These are phyloP conservation scores for Hypomecis punctinalis DNA, from an alignment of 2,888 invertebrate species.

Conservation along the genomic window DNA sequence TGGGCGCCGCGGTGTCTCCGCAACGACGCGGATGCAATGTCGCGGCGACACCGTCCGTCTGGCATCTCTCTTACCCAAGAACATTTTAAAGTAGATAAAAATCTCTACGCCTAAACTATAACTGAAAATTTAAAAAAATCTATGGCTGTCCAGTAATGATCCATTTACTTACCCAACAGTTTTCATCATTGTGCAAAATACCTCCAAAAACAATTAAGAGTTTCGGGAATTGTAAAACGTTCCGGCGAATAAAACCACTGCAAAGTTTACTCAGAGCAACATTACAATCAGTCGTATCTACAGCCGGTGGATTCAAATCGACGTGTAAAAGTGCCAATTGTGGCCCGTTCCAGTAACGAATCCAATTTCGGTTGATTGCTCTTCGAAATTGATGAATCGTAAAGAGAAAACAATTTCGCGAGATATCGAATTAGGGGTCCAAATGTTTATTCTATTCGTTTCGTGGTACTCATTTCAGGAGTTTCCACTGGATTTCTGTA, in stretches of 20 bases:
- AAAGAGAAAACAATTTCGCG: constrained; percentile 61
- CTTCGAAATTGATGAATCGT: constrained; percentile 61
- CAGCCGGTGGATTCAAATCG: constrained; percentile 55
- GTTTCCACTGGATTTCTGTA: constrained; percentile 22
- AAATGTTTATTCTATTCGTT: constrained; percentile 36
- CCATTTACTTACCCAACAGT: no score
- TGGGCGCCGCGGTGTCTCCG: no score
- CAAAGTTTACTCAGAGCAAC: constrained; percentile 44
- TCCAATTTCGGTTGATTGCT: constrained; percentile 63
- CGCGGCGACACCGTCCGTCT: no score
- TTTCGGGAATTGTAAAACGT: constrained; percentile 31
- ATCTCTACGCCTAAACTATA: no score
- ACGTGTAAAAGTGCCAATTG: constrained; percentile 64
- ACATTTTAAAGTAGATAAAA: no score
- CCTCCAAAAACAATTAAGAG: constrained; percentile 28
- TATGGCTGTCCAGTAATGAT: no score
- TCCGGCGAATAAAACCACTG: constrained; percentile 39
- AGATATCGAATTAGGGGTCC: constrained; percentile 55
- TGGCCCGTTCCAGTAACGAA: constrained; percentile 61
- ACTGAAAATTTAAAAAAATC: no score
- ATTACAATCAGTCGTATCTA: constrained; percentile 53
- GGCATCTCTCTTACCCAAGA: no score
- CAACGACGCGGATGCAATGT: no score
- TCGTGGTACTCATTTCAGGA: constrained; percentile 24
- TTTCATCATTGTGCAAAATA: no score